Evolutionary conservation across 2,113 vertebrate genomes (phyloP), one percentile per base, ranked within the genome.

Genomic region (Chamaetylas fuelleborni): DNA sequence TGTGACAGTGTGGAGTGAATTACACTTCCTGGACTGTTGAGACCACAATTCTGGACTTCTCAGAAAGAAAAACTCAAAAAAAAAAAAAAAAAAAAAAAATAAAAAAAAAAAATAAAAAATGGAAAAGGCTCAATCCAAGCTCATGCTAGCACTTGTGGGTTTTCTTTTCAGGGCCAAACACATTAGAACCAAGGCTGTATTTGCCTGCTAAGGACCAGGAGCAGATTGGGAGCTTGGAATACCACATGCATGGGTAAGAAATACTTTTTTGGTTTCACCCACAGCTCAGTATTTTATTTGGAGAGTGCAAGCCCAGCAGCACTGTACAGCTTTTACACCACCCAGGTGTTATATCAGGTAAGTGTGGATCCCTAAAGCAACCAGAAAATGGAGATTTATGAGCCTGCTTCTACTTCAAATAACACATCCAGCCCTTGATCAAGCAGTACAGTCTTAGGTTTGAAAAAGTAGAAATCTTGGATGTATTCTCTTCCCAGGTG

Each of bases 161-260:
- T 79, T 51, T 64, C 25, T 43, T 45, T 43, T 6, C 4, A 23
- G 19, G 28, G 45, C 12, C 58, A 58, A 69, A 50, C 12, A 31
- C 40, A 19, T 34, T 6, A 20, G 13, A 77, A 65, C 16, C 38
- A 14, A 53, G 34, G 11, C 13, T 60, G 33, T 8, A 19, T 26
- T 24, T 8, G 12, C 17, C 26, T 50, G 9, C 13, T 34, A 72
- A 80, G 28, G 65, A 65, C 11, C 54, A 48, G 31, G 9, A 72
- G 42, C 12, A 45, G 60, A 33, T 9, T 38, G 61, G 40, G 62
- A 36, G 25, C 42, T 50, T 81, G 33, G 17, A 77, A 70, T 14
- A 38, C 14, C 42, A 50, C 0, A 0, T 48, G 45, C 15, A 34
- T 0, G 42, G 50, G 23, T 38, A 70, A 42, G 42, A 78, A 89